Conservation (phyloP, 2,113 vertebrate species). For the Tricholaema leucomelas region DNA sequence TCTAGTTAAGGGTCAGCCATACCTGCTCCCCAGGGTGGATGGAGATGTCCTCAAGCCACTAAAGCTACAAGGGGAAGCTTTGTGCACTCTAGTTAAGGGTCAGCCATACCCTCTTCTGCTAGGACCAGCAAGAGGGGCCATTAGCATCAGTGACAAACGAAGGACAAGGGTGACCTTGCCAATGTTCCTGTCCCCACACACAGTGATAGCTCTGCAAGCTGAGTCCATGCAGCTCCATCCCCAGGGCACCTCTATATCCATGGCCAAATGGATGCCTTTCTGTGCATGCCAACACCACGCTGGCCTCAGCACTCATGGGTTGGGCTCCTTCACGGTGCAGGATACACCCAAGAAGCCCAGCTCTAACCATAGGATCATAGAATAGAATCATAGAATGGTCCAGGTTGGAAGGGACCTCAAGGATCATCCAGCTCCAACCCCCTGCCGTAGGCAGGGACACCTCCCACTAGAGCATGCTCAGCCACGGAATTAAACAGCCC, state of each 20-base stretch:
- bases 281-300: background rate
- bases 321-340: background rate
- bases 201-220: background rate
- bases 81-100: background rate
- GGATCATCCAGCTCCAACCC: no score
- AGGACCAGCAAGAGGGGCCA: background rate
- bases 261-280: rapidly evolving
- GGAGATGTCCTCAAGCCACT: background rate
- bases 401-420: no score
- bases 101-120: background rate
- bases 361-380: no score
- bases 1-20: background rate
- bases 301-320: background rate
- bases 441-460: no score
- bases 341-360: background rate
- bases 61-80: background rate
- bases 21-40: no score
- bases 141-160: background rate
- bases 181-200: background rate
- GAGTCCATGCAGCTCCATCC: background rate
- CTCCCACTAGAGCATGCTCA: no score
- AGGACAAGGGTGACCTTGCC: background rate
- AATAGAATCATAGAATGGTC: no score
- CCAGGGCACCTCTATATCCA: background rate
- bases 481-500: background rate